phyloP scores from a whole-genome alignment of 2,797 vertebrate genomes.

The Leptatherina wallacei region DNA sequence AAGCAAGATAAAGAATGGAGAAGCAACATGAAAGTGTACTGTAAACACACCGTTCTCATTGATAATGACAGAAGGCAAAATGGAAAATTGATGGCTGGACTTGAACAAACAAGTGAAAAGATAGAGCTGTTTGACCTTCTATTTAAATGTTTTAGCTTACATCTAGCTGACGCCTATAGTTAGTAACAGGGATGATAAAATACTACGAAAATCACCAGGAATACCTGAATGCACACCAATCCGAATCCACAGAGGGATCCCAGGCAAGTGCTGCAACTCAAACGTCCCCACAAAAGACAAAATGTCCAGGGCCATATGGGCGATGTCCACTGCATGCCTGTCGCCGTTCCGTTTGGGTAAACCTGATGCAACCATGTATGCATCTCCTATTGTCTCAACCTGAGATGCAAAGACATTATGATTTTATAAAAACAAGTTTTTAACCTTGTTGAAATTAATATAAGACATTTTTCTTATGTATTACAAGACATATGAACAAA shows the following conservation, averaged over 20 bases:
- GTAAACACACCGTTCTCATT: not conserved
- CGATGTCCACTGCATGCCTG: slow-evolving; percentile 93
- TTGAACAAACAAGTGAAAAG: no score
- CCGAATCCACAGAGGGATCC: slow-evolving; percentile 95
- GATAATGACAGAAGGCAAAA: not conserved
- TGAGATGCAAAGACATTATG: slow-evolving; percentile 42
- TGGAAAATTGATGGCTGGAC: not conserved
- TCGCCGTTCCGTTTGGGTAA: slow-evolving; percentile 94
- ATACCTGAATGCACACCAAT: slow-evolving; percentile 96
- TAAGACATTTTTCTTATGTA: not conserved
- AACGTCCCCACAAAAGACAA: slow-evolving; percentile 94
- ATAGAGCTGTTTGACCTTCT: no score
- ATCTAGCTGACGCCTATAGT: no score
- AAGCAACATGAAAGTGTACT: not conserved
- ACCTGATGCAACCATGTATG: slow-evolving; percentile 97
- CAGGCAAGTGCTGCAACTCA: slow-evolving; percentile 91
- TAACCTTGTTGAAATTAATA: not conserved
- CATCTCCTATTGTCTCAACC: slow-evolving; percentile 98
- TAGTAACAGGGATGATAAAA: not conserved
- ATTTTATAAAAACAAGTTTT: not conserved
- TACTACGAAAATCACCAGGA: not conserved
- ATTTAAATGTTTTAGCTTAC: no score
- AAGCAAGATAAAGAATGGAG: not conserved
- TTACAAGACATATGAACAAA: not conserved
- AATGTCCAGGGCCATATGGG: slow-evolving; percentile 96